These are phyloP conservation scores for Caenorhabditis macrosperma DNA, from an alignment of 2,888 invertebrate genomes.

Conservation along the genomic window DNA sequence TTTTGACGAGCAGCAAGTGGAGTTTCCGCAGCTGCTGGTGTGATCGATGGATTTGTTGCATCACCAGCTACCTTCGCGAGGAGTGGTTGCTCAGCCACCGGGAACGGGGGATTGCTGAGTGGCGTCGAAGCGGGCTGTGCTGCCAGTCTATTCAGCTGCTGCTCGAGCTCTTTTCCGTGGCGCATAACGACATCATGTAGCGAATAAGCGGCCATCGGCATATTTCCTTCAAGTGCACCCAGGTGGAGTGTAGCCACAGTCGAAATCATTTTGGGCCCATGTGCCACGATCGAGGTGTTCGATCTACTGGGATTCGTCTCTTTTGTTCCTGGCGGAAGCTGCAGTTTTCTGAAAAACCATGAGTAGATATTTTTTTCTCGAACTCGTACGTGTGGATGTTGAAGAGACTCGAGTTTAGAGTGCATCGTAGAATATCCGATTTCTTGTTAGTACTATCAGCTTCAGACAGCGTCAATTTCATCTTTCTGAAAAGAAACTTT, in stretches of 20 bases:
- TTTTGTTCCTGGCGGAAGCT: neutral
- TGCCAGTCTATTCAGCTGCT: constrained; percentile 62
- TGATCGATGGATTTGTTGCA: neutral
- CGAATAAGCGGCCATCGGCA: constrained; percentile 98
- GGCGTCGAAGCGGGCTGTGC: constrained; percentile 57
- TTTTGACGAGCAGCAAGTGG: neutral
- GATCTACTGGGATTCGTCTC: neutral
- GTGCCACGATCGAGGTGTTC: constrained; percentile 1
- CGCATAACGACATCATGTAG: constrained; percentile 93
- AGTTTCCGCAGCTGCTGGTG: neutral
- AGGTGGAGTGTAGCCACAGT: constrained; percentile 55
- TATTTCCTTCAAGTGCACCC: constrained; percentile 85
- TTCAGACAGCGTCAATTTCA: constrained; percentile 55
- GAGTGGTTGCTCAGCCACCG: constrained; percentile 1
- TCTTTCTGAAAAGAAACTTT: constrained; percentile 32
- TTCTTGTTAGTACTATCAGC: constrained; percentile 50
- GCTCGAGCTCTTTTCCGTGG: constrained; percentile 73
- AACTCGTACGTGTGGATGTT: constrained; percentile 31
- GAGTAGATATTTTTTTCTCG: neutral
- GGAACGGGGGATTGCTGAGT: constrained; percentile 23
- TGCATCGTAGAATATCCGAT: constrained; percentile 52
- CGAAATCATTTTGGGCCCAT: neutral
- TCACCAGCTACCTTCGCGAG: constrained; percentile 5
- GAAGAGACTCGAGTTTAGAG: constrained; percentile 47
- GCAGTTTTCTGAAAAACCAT: constrained; percentile 10